Evolutionary conservation across 2,113 vertebrate genomes (phyloP).

Genomic region (Perca fluviatilis): DNA sequence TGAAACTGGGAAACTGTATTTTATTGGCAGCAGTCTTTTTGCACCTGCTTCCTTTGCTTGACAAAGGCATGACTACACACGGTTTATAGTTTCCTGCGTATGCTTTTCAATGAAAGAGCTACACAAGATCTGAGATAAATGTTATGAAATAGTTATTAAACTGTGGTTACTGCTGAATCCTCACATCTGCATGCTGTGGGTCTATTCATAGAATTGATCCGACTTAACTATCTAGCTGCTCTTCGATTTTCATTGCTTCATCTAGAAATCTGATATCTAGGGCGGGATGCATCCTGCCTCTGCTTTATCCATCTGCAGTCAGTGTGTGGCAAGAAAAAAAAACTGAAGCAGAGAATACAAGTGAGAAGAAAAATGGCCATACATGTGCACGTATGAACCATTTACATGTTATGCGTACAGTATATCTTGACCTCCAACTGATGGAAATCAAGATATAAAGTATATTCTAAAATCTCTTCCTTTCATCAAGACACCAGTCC

Average conservation of each 20-base stretch:
- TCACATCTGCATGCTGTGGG: background rate
- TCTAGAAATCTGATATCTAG: slow-evolving; percentile 19
- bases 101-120: background rate
- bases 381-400: too few species aligned
- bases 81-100: slow-evolving; percentile 22
- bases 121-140: too few species aligned
- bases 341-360: background rate
- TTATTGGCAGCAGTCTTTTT: slow-evolving; percentile 2
- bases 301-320: background rate
- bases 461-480: background rate
- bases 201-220: background rate
- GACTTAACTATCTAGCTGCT: background rate
- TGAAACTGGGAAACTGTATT: background rate
- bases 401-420: too few species aligned
- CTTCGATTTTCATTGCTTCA: slow-evolving; percentile 27
- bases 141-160: background rate
- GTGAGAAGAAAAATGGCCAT: background rate
- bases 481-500: background rate
- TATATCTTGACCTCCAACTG: too few species aligned
- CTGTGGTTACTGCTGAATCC: background rate
- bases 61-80: background rate
- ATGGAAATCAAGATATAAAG: background rate
- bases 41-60: slow-evolving; percentile 39
- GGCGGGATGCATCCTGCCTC: background rate
- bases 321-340: background rate